A percentile compares a stretch with the other conserved stretches of the same genome.
phyloP scores from a whole-genome alignment of 2,888 invertebrate species.

The Vannuccia rotundouncinata region DNA sequence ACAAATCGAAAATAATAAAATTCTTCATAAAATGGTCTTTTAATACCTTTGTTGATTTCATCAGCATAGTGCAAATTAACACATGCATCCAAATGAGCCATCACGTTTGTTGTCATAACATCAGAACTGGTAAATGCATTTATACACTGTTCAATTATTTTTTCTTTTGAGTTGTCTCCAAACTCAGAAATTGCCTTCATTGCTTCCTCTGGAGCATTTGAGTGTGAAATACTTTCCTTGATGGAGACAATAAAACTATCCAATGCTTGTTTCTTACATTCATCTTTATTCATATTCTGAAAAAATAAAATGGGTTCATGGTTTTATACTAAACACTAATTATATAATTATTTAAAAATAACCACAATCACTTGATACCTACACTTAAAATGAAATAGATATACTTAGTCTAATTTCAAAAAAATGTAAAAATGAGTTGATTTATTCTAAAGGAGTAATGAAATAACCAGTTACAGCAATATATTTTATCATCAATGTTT shows the following conservation, averaged over 20 bases:
- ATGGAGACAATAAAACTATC: not conserved
- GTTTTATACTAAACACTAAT: no score
- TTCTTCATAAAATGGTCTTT: no score
- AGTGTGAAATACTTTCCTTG: not conserved
- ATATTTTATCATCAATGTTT: no score
- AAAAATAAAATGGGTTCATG: not conserved
- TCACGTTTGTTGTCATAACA: not conserved
- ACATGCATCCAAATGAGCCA: not conserved
- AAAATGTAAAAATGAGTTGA: no score
- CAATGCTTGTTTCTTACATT: not conserved
- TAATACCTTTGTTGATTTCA: not conserved
- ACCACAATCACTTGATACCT: no score
- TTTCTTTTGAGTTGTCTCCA: not conserved
- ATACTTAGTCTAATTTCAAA: no score
- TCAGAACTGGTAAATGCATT: slow-evolving; percentile 9
- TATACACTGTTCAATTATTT: not conserved
- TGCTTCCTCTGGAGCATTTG: not conserved
- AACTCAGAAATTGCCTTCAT: not conserved
- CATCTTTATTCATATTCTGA: not conserved
- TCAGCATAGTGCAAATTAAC: not conserved
- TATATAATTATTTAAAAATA: no score
- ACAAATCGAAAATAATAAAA: no score
- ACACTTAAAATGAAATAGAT: no score
- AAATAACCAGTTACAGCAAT: no score
- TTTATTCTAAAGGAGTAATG: no score